phyloP scores from a whole-genome alignment of 2,797 vertebrate species.

The Galaxias olidus region DNA sequence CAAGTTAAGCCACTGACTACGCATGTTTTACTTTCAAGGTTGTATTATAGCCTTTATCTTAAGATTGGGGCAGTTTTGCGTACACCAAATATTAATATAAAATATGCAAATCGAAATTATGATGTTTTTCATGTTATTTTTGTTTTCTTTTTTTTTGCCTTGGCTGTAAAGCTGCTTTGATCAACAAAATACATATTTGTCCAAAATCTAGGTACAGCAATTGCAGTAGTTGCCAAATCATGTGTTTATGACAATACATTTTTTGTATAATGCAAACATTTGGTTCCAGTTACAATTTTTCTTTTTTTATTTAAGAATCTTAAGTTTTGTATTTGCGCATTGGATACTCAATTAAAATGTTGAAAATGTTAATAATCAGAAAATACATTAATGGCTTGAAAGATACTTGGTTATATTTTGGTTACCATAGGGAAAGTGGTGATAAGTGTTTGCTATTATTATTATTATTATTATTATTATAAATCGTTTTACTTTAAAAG shows the following conservation, averaged over 20 bases:
- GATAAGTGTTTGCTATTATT: constrained; percentile 20
- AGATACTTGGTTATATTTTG: constrained; percentile 28
- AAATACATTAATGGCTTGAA: constrained; percentile 30
- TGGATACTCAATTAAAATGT: constrained; percentile 46
- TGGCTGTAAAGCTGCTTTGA: background rate
- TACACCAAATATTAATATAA: background rate
- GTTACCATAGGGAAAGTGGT: constrained; percentile 25
- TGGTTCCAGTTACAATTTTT: background rate
- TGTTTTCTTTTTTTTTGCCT: constrained; percentile 11
- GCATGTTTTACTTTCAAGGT: constrained; percentile 43
- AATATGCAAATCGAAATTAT: no score
- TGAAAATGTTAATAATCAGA: constrained; percentile 21
- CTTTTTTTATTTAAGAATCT: background rate
- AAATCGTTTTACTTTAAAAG: background rate
- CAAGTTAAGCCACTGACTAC: constrained; percentile 14
- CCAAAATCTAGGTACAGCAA: background rate
- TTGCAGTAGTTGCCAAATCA: constrained; percentile 40
- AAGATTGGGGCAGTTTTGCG: constrained; percentile 17
- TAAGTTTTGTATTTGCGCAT: constrained; percentile 34
- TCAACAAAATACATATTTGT: background rate
- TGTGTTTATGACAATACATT: constrained; percentile 17
- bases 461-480: background rate
- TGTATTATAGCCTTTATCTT: constrained; percentile 30
- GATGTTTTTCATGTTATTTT: no score
- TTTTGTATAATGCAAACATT: background rate